These are phyloP conservation scores for Spilogale gracilis DNA, from an alignment of 2,113 vertebrate genomes.

Conservation along the genomic window DNA sequence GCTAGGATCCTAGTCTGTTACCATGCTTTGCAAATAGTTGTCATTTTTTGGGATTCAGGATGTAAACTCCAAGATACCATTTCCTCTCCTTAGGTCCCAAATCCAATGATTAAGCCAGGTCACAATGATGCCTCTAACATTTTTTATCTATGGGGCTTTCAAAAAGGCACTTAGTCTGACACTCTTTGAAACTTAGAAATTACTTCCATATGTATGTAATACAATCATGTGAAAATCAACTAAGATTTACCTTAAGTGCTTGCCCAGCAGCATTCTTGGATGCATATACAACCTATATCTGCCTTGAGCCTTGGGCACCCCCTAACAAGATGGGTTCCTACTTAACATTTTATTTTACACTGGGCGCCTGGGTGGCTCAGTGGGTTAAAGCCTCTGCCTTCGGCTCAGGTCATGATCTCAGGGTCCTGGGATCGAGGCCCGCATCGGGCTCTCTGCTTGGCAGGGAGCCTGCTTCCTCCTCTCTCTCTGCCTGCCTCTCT, in stretches of 20 bases:
- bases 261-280: background rate
- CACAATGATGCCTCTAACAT: background rate
- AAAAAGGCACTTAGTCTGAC: background rate
- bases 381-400: no score
- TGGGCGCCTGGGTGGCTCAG: no score
- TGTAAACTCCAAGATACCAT: background rate
- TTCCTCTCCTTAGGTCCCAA: background rate
- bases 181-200: background rate
- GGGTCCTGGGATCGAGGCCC: no score
- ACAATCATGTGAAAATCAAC: background rate
- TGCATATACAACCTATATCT: background rate
- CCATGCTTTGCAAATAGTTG: background rate
- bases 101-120: background rate
- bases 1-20: background rate
- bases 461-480: no score
- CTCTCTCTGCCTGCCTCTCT: no score
- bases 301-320: background rate
- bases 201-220: background rate
- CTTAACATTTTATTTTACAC: background rate
- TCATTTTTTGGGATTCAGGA: background rate
- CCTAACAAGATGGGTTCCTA: background rate
- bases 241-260: background rate
- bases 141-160: background rate
- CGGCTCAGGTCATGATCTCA: no score
- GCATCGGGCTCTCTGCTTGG: no score